phyloP scores from a whole-genome alignment of 2,888 invertebrate genomes.

The Hoplodrina blanda region DNA sequence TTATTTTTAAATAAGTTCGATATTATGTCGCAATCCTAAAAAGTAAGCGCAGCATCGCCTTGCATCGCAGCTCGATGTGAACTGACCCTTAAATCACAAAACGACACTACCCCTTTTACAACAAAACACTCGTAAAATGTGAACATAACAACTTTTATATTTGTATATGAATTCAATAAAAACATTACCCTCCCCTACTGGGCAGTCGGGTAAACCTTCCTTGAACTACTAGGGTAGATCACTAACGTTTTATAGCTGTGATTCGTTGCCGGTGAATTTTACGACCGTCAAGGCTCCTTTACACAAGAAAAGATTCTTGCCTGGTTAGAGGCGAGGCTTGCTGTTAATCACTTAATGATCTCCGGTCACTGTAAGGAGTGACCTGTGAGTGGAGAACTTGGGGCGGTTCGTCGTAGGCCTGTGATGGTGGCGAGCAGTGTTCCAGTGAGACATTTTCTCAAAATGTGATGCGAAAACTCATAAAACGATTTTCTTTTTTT shows the following conservation, averaged over 20 bases:
- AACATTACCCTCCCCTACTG: constrained; percentile 17
- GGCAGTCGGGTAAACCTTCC: constrained; percentile 18
- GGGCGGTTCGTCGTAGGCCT: too few species aligned
- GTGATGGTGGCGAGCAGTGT: too few species aligned
- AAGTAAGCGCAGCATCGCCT: too few species aligned
- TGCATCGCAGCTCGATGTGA: too few species aligned
- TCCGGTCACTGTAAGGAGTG: too few species aligned
- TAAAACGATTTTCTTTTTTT: too few species aligned
- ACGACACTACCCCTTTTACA: constrained; percentile 13
- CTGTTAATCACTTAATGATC: too few species aligned
- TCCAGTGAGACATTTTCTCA: too few species aligned
- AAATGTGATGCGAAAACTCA: too few species aligned
- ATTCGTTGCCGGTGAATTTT: constrained; percentile 42
- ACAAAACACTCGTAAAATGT: constrained; percentile 28
- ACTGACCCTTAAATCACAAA: constrained; percentile 23
- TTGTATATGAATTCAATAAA: constrained; percentile 48
- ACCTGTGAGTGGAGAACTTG: too few species aligned
- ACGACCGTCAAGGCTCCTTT: constrained; percentile 4
- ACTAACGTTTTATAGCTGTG: constrained; percentile 39
- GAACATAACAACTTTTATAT: constrained; percentile 39
- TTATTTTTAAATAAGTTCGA: too few species aligned
- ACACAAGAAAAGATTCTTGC: background rate
- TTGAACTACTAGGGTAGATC: constrained; percentile 27
- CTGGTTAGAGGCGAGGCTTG: background rate
- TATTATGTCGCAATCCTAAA: too few species aligned